Evolutionary conservation across 2,797 vertebrate genomes (phyloP).

Genomic region (Distichodus sexfasciatus): DNA sequence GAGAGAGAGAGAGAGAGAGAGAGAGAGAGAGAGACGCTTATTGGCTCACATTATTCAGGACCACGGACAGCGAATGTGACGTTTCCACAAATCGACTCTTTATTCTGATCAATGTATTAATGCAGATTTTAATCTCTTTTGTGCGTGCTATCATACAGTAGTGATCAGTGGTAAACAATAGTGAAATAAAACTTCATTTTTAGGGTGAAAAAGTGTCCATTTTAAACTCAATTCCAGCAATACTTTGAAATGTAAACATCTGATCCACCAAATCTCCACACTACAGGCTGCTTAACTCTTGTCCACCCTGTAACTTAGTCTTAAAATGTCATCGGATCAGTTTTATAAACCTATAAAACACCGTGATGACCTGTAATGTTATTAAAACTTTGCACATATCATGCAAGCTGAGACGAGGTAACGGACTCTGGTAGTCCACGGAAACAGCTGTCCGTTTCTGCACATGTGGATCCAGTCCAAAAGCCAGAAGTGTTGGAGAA

Average conservation of each 20-base stretch:
- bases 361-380: neutral
- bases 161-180: conserved; percentile 68
- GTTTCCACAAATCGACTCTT: conserved; percentile 81
- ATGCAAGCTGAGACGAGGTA: conserved; percentile 43
- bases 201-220: conserved; percentile 20
- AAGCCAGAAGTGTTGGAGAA: conserved; percentile 73
- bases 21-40: neutral
- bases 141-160: conserved; percentile 71
- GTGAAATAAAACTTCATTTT: conserved; percentile 9
- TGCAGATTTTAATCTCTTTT: conserved; percentile 66
- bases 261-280: neutral
- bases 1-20: neutral
- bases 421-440: conserved; percentile 74
- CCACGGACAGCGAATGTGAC: conserved; percentile 55
- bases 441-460: conserved; percentile 73
- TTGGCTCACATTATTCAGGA: conserved; percentile 36
- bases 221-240: neutral
- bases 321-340: neutral
- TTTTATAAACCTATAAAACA: neutral
- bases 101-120: conserved; percentile 80
- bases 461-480: conserved; percentile 81
- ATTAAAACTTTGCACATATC: neutral
- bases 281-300: conserved; percentile 19
- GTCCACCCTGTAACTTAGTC: no score
- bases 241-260: neutral